These are phyloP conservation scores for Hirundichthys speculiger DNA, from an alignment of 2,113 vertebrate species.

Conservation along the genomic window DNA sequence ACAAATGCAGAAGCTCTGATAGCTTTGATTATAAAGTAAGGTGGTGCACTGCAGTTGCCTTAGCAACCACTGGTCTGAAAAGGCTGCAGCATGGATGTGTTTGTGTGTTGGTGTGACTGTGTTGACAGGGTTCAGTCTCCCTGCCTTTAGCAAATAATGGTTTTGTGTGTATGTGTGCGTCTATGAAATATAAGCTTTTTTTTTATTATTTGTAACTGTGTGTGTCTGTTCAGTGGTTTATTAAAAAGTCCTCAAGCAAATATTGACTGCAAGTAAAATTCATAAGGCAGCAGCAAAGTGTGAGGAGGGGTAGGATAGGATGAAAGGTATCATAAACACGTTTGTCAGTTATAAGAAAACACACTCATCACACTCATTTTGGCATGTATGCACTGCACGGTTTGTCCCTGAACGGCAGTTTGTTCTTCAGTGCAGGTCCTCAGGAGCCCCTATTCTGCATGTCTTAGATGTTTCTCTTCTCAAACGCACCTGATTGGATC, in stretches of 20 bases:
- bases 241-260: slow-evolving; percentile 48
- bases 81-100: slow-evolving; percentile 19
- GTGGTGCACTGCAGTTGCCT: slow-evolving; percentile 62
- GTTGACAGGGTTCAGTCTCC: slow-evolving; percentile 20
- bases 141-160: slow-evolving; percentile 47
- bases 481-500: no score
- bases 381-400: slow-evolving; percentile 51
- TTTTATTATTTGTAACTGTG: not conserved
- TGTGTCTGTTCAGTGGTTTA: slow-evolving; percentile 48
- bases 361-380: slow-evolving; percentile 26
- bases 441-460: no score
- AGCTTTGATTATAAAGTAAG: slow-evolving; percentile 62
- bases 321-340: slow-evolving; percentile 32
- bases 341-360: slow-evolving; percentile 31
- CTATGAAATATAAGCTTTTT: no score
- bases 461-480: no score
- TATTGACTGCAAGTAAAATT: slow-evolving; percentile 35
- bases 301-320: slow-evolving; percentile 9
- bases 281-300: slow-evolving; percentile 15
- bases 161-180: not conserved
- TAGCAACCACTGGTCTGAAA: slow-evolving; percentile 64
- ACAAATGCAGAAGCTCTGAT: slow-evolving; percentile 53
- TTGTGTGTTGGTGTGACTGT: slow-evolving; percentile 29
- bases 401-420: no score
- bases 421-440: no score